Evolutionary conservation across 2,113 vertebrate genomes (phyloP), one percentile per base, ranked within the genome.

Genomic region (Leiothrix lutea): DNA sequence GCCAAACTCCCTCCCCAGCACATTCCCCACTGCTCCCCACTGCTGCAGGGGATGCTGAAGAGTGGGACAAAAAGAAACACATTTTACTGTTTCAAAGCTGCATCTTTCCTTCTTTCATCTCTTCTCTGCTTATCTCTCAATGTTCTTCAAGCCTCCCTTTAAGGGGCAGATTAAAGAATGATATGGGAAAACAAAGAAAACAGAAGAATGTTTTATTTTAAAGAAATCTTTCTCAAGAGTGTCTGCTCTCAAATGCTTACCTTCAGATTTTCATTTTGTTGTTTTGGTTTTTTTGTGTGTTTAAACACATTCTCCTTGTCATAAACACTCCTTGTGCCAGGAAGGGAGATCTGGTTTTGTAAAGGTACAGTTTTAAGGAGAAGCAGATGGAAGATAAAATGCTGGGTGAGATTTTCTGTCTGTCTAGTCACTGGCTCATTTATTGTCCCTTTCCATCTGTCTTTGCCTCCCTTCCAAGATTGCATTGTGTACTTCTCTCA

Each of bases 401-500:
- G 10, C 16, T 88, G 70, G 44, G 82, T 77, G 93, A 90, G 65
- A 82, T 81, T 92, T 90, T 92, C 78, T 93, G 50, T 91, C 86
- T 93, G 42, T 88, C 77, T 84, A 65, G 57, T 74, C 84, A 86
- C 60, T n/a, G 24, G 3, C 86, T 92, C 89, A 53, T 85, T 90
- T 93, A 89, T 85, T 93, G 70, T 91, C 93, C 14, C 2, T 80
- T 84, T 91, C 92, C 90, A 90, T 94, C 83, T 89, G 66, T 78
- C 91, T 90, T 90, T 79, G 51, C 91, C 53, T 88, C 64, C 44
- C 78, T 94, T 96, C 96, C 45, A 75, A 71, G 83, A 58, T 5
- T 78, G 57, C 54, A 56, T 26, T 90, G 66, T 92, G 33, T 65
- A 31, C 71, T 91, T 53, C 64, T 94, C 53, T 87, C 85, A 86